These are phyloP conservation scores for Amphilophus citrinellus DNA, from an alignment of 2,113 vertebrate species.

Conservation along the genomic window DNA sequence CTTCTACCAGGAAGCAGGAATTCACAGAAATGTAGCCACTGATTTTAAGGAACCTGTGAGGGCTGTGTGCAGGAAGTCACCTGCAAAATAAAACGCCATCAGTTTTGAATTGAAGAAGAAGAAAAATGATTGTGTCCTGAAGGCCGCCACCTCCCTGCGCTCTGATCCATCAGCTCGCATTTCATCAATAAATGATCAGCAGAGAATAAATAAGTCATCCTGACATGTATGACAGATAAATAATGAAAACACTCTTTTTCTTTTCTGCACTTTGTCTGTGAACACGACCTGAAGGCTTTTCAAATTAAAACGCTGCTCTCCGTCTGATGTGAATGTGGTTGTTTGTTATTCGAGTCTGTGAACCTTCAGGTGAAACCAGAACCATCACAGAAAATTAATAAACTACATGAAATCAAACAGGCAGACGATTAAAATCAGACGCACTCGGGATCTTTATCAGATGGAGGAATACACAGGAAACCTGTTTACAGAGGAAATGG, in stretches of 20 bases:
- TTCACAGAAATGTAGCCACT: not conserved
- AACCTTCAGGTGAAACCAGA: constrained; percentile 26
- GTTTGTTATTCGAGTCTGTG: not conserved
- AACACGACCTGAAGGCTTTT: constrained; percentile 68
- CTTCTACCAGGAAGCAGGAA: not conserved
- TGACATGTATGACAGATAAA: constrained; percentile 77
- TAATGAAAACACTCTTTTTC: constrained; percentile 76
- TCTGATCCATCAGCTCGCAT: constrained; percentile 5
- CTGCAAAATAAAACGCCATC: not conserved
- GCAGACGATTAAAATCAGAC: not conserved
- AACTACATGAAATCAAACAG: not conserved
- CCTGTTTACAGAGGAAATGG: not conserved
- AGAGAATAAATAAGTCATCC: constrained; percentile 48
- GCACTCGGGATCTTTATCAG: not conserved
- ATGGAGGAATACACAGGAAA: not conserved
- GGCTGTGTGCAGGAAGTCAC: not conserved
- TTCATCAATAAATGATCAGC: constrained; percentile 71
- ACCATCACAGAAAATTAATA: not conserved
- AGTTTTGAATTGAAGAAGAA: not conserved
- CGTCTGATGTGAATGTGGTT: not conserved
- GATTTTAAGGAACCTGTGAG: not conserved
- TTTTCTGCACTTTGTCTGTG: constrained; percentile 59
- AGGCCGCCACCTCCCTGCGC: not conserved
- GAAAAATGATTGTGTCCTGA: not conserved
- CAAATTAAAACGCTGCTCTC: constrained; percentile 63